Conservation (phyloP, 2,797 vertebrate species). For the Cynopterus sphinx region DNA sequence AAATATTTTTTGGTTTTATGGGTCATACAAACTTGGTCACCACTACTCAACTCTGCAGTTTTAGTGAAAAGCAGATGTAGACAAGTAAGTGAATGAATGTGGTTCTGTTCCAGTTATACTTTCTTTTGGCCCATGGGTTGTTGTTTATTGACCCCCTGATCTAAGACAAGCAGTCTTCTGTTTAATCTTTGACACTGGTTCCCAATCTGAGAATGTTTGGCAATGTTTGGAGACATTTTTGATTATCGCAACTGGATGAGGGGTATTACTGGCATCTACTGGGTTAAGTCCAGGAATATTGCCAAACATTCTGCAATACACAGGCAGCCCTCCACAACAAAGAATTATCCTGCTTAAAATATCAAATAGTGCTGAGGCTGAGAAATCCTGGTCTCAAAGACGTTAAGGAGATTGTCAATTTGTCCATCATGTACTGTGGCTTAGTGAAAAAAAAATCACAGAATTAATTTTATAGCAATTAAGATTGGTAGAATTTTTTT, state of each 20-base stretch:
- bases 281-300: background rate
- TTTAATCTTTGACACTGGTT: background rate
- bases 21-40: background rate
- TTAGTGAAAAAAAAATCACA: background rate
- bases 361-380: background rate
- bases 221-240: background rate
- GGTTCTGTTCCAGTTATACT: background rate
- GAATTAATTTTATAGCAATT: background rate
- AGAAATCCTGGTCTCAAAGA: background rate
- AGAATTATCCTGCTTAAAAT: background rate
- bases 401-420: background rate
- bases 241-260: background rate
- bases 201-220: background rate
- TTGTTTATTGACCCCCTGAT: background rate
- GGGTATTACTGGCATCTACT: background rate
- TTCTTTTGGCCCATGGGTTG: background rate
- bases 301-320: background rate
- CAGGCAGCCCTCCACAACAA: background rate
- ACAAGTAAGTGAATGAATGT: background rate
- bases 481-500: background rate
- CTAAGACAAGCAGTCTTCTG: background rate
- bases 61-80: background rate
- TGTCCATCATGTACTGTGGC: background rate
- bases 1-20: slow-evolving; percentile 37
- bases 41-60: background rate